Conservation (phyloP, 2,888 invertebrate species). For the Pterobdella sp. region DNA sequence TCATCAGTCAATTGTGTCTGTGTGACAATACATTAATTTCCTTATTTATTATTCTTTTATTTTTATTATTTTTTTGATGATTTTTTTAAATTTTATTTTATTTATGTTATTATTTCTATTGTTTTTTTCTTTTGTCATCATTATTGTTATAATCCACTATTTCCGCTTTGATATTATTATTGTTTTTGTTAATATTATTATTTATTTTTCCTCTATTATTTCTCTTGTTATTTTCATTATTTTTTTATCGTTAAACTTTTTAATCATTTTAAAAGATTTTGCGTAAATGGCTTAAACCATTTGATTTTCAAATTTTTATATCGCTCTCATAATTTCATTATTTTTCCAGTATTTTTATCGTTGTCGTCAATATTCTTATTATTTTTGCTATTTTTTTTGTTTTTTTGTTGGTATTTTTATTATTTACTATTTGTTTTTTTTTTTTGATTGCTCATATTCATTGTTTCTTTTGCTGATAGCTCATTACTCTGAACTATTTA, state of each 20-base stretch:
- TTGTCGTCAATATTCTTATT: background rate
- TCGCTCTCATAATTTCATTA: too few relatives aligned
- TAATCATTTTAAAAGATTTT: background rate
- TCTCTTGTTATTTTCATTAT: background rate
- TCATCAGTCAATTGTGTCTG: too few relatives aligned
- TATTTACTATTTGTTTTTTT: background rate
- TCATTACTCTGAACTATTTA: too few relatives aligned
- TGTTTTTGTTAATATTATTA: background rate
- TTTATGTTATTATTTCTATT: background rate
- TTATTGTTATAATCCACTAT: too few relatives aligned
- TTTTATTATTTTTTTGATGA: background rate
- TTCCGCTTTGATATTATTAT: background rate
- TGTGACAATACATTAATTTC: constrained; percentile 59
- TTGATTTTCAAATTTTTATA: too few relatives aligned
- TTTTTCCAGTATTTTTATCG: background rate
- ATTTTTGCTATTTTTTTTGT: background rate
- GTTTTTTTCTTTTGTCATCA: too few relatives aligned
- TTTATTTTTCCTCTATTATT: background rate
- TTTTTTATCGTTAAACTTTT: background rate
- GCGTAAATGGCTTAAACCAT: too few relatives aligned
- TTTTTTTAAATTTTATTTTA: background rate
- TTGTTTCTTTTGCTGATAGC: too few relatives aligned
- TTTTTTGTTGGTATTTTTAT: background rate
- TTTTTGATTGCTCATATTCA: too few relatives aligned
- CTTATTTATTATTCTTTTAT: background rate